phyloP scores from a whole-genome alignment of 2,113 vertebrate species.

The Oncorhynchus keta region DNA sequence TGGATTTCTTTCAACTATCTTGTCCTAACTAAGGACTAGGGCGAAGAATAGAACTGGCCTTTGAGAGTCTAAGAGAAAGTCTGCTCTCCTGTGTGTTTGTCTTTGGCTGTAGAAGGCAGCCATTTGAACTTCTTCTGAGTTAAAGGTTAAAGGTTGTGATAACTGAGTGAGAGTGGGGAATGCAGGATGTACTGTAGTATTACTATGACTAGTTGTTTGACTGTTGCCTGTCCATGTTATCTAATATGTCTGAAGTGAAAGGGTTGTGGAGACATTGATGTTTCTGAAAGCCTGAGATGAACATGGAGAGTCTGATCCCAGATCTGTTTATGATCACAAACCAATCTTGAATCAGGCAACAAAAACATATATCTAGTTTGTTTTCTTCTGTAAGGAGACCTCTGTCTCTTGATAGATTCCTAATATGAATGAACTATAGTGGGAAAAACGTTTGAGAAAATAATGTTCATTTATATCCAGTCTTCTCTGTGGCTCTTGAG shows the following conservation, averaged over 20 bases:
- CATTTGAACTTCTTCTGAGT: too few relatives aligned
- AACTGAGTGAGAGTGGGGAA: background rate
- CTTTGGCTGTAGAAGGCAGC: too few relatives aligned
- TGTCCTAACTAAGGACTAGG: too few relatives aligned
- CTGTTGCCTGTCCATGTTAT: background rate
- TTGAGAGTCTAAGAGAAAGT: too few relatives aligned
- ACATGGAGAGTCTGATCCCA: too few relatives aligned
- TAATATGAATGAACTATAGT: background rate
- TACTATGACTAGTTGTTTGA: background rate
- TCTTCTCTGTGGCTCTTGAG: constrained; percentile 3
- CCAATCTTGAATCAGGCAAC: too few relatives aligned
- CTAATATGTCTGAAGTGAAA: background rate
- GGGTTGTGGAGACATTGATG: background rate
- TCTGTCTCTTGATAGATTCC: background rate
- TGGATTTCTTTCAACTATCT: background rate
- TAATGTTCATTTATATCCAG: too few relatives aligned
- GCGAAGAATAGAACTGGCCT: too few relatives aligned
- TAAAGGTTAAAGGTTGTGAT: background rate
- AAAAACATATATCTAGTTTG: too few relatives aligned
- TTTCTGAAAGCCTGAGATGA: background rate
- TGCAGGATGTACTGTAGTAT: background rate
- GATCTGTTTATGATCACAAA: too few relatives aligned
- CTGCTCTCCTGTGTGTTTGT: too few relatives aligned
- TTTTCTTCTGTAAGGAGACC: background rate
- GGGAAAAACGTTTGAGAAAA: too few relatives aligned